A percentile compares a stretch with the other conserved stretches of the same genome.
Evolutionary conservation across 2,113 vertebrate genomes (phyloP).

Genomic region (Eira barbara): DNA sequence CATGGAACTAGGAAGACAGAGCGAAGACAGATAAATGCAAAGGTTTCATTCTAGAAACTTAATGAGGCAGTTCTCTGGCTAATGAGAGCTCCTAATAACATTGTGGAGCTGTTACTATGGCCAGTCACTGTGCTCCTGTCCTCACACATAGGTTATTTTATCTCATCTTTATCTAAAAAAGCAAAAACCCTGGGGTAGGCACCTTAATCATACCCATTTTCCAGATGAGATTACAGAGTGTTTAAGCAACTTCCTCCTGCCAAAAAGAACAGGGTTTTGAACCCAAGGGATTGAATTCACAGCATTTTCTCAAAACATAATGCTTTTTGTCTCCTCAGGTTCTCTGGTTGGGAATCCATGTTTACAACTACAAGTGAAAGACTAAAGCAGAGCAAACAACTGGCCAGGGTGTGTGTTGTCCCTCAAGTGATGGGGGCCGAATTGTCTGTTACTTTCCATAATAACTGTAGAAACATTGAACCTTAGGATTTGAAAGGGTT

Average conservation of each 20-base stretch:
- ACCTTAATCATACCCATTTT: neutral
- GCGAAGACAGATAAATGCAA: neutral
- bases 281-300: neutral
- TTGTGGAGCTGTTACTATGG: neutral
- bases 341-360: neutral
- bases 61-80: slow-evolving; percentile 57
- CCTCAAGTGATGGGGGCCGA: accelerated
- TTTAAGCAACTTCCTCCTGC: neutral
- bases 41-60: slow-evolving; percentile 41
- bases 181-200: neutral
- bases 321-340: neutral
- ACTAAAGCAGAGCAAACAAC: neutral
- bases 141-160: neutral
- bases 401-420: too few species aligned
- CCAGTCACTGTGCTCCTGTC: neutral
- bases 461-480: neutral
- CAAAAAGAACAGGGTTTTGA: neutral
- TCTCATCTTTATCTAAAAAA: neutral
- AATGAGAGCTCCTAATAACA: slow-evolving; percentile 51
- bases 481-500: neutral
- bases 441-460: neutral
- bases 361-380: neutral
- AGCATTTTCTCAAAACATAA: neutral
- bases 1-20: slow-evolving; percentile 6
- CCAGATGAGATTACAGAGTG: neutral